Percentiles rank a stretch among this genome's conserved stretches.
Conservation (phyloP, 1,140 invertebrate genomes). For the Heliconius congener region DNA sequence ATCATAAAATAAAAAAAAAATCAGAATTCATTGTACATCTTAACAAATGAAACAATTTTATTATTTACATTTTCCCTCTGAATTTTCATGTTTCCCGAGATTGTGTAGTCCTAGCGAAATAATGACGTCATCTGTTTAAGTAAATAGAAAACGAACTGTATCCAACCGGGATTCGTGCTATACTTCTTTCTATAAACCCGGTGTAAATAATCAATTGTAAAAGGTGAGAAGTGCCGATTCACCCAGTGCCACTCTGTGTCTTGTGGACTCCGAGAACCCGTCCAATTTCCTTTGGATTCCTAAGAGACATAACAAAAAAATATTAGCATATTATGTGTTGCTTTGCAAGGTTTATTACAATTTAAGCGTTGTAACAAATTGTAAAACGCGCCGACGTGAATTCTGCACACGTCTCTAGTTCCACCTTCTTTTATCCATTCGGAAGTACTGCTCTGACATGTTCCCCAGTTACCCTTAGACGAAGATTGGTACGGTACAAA, state of each 20-base stretch:
- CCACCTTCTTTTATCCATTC: conserved; percentile 65
- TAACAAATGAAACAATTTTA: conserved; percentile 18
- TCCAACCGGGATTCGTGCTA: conserved; percentile 68
- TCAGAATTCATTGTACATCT: not conserved
- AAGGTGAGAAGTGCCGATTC: conserved; percentile 24
- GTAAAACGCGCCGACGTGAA: conserved; percentile 71
- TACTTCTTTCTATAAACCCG: conserved; percentile 74
- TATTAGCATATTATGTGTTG: conserved; percentile 52
- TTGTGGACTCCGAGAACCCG: conserved; percentile 11
- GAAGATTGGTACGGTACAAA: conserved; percentile 43
- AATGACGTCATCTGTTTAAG: conserved; percentile 76
- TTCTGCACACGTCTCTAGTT: conserved; percentile 67
- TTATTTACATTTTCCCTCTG: conserved; percentile 21
- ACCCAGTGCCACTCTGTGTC: conserved; percentile 1
- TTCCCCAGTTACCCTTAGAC: conserved; percentile 50
- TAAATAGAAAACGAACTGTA: conserved; percentile 75
- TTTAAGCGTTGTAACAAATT: conserved; percentile 78
- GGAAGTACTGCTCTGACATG: conserved; percentile 58
- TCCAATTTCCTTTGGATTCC: conserved; percentile 29
- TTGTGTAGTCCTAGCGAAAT: conserved; percentile 64
- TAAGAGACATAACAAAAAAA: conserved; percentile 40
- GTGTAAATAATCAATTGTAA: conserved; percentile 36
- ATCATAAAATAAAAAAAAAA: not conserved
- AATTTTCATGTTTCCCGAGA: conserved; percentile 30
- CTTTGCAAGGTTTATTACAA: conserved; percentile 73